Conservation (phyloP, 2,113 vertebrate species). For the Meles meles region DNA sequence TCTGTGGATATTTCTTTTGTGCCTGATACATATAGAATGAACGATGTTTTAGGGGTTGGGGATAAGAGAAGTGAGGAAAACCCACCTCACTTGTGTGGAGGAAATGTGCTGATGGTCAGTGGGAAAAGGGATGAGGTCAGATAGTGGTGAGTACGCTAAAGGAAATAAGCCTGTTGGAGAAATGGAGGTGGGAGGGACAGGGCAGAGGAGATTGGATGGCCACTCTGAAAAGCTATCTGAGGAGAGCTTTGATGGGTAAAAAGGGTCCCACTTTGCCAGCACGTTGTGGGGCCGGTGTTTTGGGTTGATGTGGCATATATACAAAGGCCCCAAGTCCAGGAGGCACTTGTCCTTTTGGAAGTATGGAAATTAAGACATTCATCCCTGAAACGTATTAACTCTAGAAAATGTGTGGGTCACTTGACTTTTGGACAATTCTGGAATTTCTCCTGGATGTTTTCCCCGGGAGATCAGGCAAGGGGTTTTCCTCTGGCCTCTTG, state of each 20-base stretch:
- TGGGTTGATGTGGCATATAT: neutral
- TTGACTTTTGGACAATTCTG: neutral
- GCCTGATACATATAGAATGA: neutral
- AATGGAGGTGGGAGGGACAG: neutral
- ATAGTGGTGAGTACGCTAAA: neutral
- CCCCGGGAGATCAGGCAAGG: neutral
- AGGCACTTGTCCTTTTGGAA: neutral
- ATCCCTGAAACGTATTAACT: neutral
- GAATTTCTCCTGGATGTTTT: neutral
- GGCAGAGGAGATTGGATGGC: neutral
- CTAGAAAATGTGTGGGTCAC: neutral
- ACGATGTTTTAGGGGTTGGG: neutral
- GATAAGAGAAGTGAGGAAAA: neutral
- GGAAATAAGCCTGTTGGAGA: neutral
- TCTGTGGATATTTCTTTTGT: neutral
- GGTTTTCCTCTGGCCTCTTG: neutral
- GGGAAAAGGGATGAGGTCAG: neutral
- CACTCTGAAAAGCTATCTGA: neutral
- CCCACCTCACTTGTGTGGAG: neutral
- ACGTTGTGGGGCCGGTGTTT: neutral
- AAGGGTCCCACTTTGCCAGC: neutral
- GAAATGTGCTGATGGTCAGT: neutral
- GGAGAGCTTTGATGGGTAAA: neutral
- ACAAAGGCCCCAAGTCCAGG: neutral
- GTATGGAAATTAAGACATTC: neutral